Conservation (phyloP, 2,797 vertebrate genomes). For the Amphiprion clarkii region DNA sequence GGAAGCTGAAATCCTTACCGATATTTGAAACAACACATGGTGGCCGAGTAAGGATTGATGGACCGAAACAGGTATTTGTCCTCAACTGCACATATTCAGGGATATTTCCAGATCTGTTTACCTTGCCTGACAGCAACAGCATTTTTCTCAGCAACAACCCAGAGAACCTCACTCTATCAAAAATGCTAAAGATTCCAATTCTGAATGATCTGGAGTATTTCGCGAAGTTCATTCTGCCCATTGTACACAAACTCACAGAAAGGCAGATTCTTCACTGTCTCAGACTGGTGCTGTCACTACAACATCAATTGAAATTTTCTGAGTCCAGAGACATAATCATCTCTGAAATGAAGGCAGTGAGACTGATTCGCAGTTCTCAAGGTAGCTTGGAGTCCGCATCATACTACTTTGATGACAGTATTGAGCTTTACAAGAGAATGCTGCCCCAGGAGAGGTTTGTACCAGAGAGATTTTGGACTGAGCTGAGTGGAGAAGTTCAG, state of each 20-base stretch:
- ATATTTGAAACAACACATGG: slow-evolving; percentile 80
- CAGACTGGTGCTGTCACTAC: slow-evolving; percentile 68
- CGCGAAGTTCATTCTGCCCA: slow-evolving; percentile 78
- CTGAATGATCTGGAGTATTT: slow-evolving; percentile 77
- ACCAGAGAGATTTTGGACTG: slow-evolving; percentile 69
- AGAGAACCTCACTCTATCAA: slow-evolving; percentile 22
- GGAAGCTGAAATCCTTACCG: slow-evolving; percentile 80
- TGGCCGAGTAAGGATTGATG: slow-evolving; percentile 69
- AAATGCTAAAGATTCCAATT: slow-evolving; percentile 49
- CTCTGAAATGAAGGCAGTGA: slow-evolving; percentile 58
- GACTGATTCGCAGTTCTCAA: slow-evolving; percentile 71
- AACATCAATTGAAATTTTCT: rapidly evolving
- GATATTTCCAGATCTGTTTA: slow-evolving; percentile 68
- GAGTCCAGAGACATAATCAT: slow-evolving; percentile 34
- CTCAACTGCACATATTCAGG: slow-evolving; percentile 34
- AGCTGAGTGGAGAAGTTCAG: background rate
- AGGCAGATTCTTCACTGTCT: slow-evolving; percentile 66
- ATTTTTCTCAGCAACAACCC: slow-evolving; percentile 67
- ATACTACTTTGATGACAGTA: slow-evolving; percentile 78
- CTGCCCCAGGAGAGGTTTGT: slow-evolving; percentile 80
- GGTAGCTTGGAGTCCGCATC: slow-evolving; percentile 72
- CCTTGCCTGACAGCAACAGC: slow-evolving; percentile 19
- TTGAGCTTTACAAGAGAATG: slow-evolving; percentile 71
- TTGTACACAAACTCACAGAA: slow-evolving; percentile 61
- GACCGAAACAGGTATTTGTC: slow-evolving; percentile 54